Percentiles rank a stretch among this genome's conserved stretches.
These are phyloP conservation scores for Glossosoma conforme DNA, from an alignment of 1,140 invertebrate genomes.

Conservation along the genomic window DNA sequence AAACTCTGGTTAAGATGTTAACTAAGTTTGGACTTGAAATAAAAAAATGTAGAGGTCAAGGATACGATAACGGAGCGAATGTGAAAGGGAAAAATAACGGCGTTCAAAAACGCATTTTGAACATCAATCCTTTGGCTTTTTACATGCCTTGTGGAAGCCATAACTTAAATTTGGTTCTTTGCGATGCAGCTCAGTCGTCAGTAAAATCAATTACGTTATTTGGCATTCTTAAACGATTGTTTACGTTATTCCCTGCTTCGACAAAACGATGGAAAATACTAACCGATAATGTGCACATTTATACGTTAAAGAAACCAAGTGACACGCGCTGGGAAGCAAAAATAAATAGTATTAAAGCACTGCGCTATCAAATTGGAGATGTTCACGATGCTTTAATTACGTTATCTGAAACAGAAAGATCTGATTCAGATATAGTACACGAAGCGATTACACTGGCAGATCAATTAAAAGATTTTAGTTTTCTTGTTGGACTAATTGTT, in stretches of 20 bases:
- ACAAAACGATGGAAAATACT: conserved; percentile 32
- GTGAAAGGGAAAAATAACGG: conserved; percentile 34
- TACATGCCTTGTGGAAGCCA: conserved; percentile 26
- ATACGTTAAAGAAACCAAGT: background rate
- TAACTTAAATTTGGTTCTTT: conserved; percentile 14
- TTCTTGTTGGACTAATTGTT: conserved; percentile 32
- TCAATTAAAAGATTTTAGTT: conserved; percentile 27
- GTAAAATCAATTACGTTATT: conserved; percentile 29
- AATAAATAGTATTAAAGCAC: conserved; percentile 3
- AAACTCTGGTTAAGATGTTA: too few species aligned
- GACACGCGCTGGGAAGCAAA: conserved; percentile 3
- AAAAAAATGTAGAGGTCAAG: conserved; percentile 30
- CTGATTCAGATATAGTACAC: conserved; percentile 32
- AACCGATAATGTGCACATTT: conserved; percentile 18
- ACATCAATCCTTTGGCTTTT: conserved; percentile 9
- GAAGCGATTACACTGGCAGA: conserved; percentile 25
- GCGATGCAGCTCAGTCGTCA: conserved; percentile 8
- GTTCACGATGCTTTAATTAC: conserved; percentile 18
- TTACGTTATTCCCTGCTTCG: conserved; percentile 30
- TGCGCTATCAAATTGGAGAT: conserved; percentile 8
- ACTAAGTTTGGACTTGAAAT: conserved; percentile 28
- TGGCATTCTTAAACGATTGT: conserved; percentile 31
- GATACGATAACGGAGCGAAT: conserved; percentile 33
- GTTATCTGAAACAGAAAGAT: conserved; percentile 31
- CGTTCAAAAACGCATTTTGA: conserved; percentile 31